Percentiles rank a stretch among this genome's conserved stretches.
phyloP scores from a whole-genome alignment of 2,113 vertebrate species.

The Nothocercus julius region DNA sequence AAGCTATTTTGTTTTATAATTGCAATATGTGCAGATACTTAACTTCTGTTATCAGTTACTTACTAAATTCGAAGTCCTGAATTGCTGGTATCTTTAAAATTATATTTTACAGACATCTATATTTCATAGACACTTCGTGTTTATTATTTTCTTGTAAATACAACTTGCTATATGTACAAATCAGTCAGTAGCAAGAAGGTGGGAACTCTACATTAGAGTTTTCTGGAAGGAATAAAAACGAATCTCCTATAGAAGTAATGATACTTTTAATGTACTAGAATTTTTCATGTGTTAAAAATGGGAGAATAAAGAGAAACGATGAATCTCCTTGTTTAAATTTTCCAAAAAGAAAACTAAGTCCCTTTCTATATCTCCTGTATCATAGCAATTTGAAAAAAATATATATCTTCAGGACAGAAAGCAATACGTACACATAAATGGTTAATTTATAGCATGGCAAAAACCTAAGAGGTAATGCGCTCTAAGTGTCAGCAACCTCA shows the following conservation, averaged over 20 bases:
- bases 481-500: slow-evolving; percentile 28
- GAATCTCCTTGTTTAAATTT: neutral
- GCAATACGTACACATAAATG: neutral
- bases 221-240: slow-evolving; percentile 8
- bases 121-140: neutral
- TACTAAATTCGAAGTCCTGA: neutral
- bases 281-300: neutral
- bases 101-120: neutral
- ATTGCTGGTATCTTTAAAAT: neutral
- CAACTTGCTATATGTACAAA: neutral
- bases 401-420: neutral
- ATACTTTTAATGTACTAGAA: neutral
- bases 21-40: neutral
- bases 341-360: neutral
- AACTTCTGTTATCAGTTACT: neutral
- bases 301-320: neutral
- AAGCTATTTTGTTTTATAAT: neutral
- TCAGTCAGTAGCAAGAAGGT: neutral
- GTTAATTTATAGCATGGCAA: neutral
- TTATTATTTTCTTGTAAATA: neutral
- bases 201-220: neutral
- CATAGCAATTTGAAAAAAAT: neutral
- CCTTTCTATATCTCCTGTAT: neutral
- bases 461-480: neutral
- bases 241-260: neutral